Evolutionary conservation across 2,113 vertebrate genomes (phyloP).

Genomic region (Cryptotis parvus): DNA sequence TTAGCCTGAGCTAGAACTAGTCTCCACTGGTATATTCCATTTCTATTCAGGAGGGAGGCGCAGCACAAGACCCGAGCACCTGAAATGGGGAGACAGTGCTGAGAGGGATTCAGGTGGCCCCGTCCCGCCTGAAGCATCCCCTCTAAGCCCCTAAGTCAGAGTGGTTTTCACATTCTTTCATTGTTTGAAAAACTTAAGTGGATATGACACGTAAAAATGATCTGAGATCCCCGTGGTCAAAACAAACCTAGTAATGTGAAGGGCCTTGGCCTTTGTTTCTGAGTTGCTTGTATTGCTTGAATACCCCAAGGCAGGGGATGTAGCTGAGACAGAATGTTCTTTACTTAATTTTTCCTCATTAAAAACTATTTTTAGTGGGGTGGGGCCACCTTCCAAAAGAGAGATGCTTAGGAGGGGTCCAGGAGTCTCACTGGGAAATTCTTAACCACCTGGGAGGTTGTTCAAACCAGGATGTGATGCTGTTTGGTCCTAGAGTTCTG

Average conservation of each 20-base stretch:
- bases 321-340: not conserved
- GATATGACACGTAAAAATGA: not conserved
- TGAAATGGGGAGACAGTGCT: not conserved
- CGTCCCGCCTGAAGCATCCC: no score
- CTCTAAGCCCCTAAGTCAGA: not conserved
- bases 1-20: not conserved
- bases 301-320: not conserved
- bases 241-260: not conserved
- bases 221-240: not conserved
- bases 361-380: no score
- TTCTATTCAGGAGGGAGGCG: not conserved
- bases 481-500: no score
- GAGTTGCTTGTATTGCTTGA: not conserved
- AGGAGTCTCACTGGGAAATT: no score
- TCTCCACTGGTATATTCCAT: rapidly evolving
- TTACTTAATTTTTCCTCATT: no score
- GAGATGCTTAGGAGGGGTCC: no score
- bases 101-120: no score
- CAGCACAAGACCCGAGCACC: not conserved
- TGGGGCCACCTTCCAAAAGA: no score
- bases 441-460: no score
- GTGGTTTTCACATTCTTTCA: not conserved
- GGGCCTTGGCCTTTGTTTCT: rapidly evolving
- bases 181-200: not conserved
- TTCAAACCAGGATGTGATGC: no score